Conservation (phyloP, 2,888 invertebrate species). For the Torymus tubicola region DNA sequence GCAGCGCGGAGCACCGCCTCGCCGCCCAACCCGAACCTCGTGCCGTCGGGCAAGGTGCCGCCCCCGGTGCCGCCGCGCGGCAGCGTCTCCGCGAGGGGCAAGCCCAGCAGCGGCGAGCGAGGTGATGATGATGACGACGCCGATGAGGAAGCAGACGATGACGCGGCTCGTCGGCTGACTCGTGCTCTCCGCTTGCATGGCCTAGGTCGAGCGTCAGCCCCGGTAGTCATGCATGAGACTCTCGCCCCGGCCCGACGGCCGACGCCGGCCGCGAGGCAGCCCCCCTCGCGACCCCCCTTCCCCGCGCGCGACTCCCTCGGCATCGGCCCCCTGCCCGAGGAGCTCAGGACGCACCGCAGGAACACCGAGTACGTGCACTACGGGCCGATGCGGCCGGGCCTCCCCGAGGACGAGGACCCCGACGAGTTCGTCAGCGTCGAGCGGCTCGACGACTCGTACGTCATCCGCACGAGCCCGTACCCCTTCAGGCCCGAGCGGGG, state of each 20-base stretch:
- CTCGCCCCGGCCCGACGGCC: background rate
- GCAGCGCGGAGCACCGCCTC: slow-evolving; percentile 79
- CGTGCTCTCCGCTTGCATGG: slow-evolving; percentile 34
- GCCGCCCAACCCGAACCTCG: slow-evolving; percentile 80
- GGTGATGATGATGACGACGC: slow-evolving; percentile 67
- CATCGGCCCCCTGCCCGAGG: background rate
- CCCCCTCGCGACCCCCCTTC: background rate
- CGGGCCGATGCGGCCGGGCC: background rate
- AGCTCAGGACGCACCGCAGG: slow-evolving; percentile 9
- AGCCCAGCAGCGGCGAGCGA: slow-evolving; percentile 70
- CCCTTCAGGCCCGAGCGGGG: slow-evolving; percentile 71
- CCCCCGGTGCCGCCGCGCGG: slow-evolving; percentile 93
- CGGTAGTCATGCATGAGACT: slow-evolving; percentile 31
- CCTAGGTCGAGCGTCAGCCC: slow-evolving; percentile 1
- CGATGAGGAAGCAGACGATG: slow-evolving; percentile 24
- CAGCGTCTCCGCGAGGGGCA: slow-evolving; percentile 63
- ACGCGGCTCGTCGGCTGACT: slow-evolving; percentile 9
- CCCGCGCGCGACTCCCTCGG: background rate
- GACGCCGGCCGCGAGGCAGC: slow-evolving; percentile 15
- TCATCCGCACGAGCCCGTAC: slow-evolving; percentile 70
- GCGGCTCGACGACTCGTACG: slow-evolving; percentile 65
- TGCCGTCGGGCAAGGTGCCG: slow-evolving; percentile 82
- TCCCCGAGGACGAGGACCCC: slow-evolving; percentile 46
- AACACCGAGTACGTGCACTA: slow-evolving; percentile 23
- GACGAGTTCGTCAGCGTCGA: slow-evolving; percentile 73